phyloP scores from a whole-genome alignment of 2,888 invertebrate species.

The Agrotis exclamationis region DNA sequence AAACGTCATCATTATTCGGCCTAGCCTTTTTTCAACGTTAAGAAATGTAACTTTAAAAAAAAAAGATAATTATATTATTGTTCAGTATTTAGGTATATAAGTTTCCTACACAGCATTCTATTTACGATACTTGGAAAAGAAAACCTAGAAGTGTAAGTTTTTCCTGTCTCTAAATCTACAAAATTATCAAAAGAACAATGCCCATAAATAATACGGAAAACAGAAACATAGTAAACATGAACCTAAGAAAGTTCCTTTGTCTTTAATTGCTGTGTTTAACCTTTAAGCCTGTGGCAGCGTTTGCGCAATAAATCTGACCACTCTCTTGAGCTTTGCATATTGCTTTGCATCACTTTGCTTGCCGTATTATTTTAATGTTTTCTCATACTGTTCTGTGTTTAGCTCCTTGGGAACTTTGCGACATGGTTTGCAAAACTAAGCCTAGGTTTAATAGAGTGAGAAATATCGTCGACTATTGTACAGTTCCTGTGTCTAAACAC shows the following conservation, averaged over 20 bases:
- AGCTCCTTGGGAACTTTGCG: conserved; percentile 34
- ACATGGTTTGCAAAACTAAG: conserved; percentile 20
- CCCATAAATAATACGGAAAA: neutral
- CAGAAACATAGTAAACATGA: conserved; percentile 7
- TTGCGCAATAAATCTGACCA: conserved; percentile 57
- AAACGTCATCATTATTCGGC: too few relatives aligned
- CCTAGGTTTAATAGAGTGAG: conserved; percentile 12
- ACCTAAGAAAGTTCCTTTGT: conserved; percentile 52
- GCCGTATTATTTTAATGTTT: conserved; percentile 53
- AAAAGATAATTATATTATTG: too few relatives aligned
- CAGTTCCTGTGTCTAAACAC: neutral
- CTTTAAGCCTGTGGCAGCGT: conserved; percentile 40
- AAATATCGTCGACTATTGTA: neutral
- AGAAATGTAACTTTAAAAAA: too few relatives aligned
- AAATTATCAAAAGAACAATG: too few relatives aligned
- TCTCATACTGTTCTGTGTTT: conserved; percentile 43
- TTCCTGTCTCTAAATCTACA: too few relatives aligned
- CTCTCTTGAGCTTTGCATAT: conserved; percentile 47
- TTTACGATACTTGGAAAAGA: neutral
- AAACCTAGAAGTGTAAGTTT: neutral
- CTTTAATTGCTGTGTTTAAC: conserved; percentile 50
- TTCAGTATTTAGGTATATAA: too few relatives aligned
- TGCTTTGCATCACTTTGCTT: conserved; percentile 41
- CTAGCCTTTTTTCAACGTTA: too few relatives aligned
- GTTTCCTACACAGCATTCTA: too few relatives aligned